Conservation (phyloP, 2,113 vertebrate genomes). For the Indicator indicator region DNA sequence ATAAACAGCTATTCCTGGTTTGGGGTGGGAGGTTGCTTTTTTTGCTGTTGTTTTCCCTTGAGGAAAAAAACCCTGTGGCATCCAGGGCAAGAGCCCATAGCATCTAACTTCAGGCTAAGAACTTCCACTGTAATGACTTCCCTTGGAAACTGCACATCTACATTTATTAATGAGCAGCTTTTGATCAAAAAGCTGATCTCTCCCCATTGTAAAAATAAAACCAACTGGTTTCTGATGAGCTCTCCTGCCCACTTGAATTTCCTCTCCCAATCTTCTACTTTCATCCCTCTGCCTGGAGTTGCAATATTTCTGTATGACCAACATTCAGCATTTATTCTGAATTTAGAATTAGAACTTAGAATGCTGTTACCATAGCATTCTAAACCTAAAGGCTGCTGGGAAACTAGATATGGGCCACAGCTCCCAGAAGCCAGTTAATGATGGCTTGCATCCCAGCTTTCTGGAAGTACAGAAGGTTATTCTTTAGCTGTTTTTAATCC, state of each 20-base stretch:
- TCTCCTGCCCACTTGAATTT: background rate
- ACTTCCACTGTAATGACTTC: background rate
- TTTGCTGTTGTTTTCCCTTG: background rate
- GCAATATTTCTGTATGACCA: background rate
- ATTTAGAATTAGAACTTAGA: too few species aligned
- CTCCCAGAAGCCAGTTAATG: background rate
- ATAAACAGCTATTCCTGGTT: background rate
- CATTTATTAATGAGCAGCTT: background rate
- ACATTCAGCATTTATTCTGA: background rate
- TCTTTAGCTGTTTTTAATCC: background rate
- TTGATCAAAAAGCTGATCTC: background rate
- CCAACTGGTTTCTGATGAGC: background rate
- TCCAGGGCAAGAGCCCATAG: background rate
- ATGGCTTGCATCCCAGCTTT: background rate
- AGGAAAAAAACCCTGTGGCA: background rate
- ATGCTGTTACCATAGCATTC: too few species aligned
- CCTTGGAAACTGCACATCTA: background rate
- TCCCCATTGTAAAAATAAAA: background rate
- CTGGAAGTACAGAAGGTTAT: background rate
- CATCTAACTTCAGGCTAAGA: background rate
- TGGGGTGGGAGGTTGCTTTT: background rate
- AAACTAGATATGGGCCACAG: background rate
- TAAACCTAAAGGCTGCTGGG: rapidly evolving
- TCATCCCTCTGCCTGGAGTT: background rate
- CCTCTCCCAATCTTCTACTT: background rate